phyloP scores from a whole-genome alignment of 2,113 vertebrate genomes.

The Pogonocichla stellata region DNA sequence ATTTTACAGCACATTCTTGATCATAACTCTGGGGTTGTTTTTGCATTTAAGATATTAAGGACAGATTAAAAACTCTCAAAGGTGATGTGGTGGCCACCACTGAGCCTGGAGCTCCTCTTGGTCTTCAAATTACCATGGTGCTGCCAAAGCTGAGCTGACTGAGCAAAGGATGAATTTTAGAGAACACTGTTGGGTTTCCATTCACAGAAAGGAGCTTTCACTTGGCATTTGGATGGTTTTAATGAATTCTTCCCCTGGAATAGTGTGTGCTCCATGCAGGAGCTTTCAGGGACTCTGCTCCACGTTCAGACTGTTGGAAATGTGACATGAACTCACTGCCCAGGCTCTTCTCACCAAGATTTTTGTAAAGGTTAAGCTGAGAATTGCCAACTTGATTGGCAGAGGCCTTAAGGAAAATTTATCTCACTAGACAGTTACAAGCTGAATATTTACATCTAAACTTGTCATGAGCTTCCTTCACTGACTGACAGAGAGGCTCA shows the following conservation, averaged over 20 bases:
- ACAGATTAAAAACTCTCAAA: not conserved
- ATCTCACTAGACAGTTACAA: not conserved
- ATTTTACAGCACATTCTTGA: not conserved
- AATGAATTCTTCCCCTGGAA: not conserved
- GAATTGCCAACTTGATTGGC: not conserved
- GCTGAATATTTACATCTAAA: not conserved
- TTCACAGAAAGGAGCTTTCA: not conserved
- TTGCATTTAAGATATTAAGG: not conserved
- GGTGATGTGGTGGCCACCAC: not conserved
- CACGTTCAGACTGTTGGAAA: not conserved
- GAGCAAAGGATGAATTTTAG: not conserved
- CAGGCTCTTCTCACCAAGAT: not conserved
- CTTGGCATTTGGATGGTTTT: not conserved
- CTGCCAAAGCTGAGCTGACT: not conserved
- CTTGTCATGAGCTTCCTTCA: not conserved
- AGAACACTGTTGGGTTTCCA: fast-evolving
- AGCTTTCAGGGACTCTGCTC: not conserved
- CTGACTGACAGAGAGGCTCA: not conserved
- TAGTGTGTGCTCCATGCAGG: not conserved
- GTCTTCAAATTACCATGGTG: not conserved
- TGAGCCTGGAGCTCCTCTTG: not conserved
- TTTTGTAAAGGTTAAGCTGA: not conserved
- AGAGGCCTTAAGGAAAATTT: not conserved
- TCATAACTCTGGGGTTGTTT: not conserved
- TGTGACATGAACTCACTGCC: not conserved